phyloP scores from a whole-genome alignment of 2,113 vertebrate genomes.

The Pardalotus punctatus region DNA sequence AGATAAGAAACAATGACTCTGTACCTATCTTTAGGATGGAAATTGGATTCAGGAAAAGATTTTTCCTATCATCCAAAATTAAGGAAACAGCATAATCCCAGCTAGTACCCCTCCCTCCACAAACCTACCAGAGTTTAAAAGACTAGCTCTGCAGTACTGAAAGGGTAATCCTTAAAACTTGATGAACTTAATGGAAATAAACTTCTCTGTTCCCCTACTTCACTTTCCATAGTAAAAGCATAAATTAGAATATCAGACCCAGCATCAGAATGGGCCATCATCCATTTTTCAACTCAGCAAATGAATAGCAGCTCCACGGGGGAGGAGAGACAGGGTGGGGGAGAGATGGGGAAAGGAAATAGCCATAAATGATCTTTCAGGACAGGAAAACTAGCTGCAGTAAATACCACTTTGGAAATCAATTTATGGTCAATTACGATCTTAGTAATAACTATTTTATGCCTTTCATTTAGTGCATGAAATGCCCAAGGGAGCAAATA shows the following conservation, averaged over 20 bases:
- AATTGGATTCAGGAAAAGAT: background rate
- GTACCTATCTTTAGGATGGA: background rate
- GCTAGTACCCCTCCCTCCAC: background rate
- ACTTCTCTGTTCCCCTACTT: background rate
- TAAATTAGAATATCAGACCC: background rate
- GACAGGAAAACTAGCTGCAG: constrained; percentile 17
- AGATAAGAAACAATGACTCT: background rate
- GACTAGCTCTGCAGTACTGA: background rate
- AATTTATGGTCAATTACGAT: constrained; percentile 24
- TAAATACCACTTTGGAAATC: constrained; percentile 40
- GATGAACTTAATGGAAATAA: background rate
- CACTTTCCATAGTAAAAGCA: background rate
- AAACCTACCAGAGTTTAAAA: background rate
- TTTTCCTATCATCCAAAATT: background rate
- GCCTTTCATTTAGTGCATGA: background rate
- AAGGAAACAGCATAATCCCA: background rate
- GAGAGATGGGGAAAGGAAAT: background rate
- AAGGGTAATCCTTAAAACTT: background rate
- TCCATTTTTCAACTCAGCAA: background rate
- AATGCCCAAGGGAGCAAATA: background rate
- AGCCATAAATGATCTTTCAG: background rate
- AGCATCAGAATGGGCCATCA: background rate
- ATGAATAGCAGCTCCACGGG: background rate
- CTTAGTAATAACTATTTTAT: background rate
- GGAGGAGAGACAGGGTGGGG: background rate